Evolutionary conservation across 2,113 vertebrate species (phyloP), one percentile per base, ranked within the genome.

Genomic region (Tetrax tetrax): DNA sequence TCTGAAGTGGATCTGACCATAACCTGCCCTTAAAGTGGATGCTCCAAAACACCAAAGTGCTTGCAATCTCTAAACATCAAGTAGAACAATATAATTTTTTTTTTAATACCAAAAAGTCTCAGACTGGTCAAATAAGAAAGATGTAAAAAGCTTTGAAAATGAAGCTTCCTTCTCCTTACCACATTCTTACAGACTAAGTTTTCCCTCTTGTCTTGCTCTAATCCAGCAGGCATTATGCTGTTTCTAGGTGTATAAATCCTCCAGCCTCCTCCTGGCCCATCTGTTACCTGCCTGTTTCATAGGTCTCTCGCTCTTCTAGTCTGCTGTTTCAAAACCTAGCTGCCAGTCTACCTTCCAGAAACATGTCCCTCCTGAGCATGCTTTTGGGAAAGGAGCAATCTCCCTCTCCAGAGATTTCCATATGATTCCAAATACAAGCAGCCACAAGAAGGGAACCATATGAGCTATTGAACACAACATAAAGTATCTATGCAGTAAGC

Each of bases 31-130:
- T 59, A 35, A 95, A 89, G 25, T 6, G 23, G 68, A 45, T 28
- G 48, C 53, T 87, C 23, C 35, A 74, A 79, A 92, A 65, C 79
- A 88, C 24, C 59, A 74, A 92, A 90, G 45, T 41, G 19, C 22
- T 91, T 75, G 35, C n/a, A 93, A 23, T 72, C 45, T 69, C 74
- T 88, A 88, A 83, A 92, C 41, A 92, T 63, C n/a, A 89, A 76
- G 29, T 53, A 91, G 53, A 82, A 59, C 29, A 81, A 25, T 12
- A 8, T 37, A 23, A 23, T 2, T 29, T 33, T 60, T 38, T 38
- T 68, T 75, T 79, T 74, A 71, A 28, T 4, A 33, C 16, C 27
- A 77, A 7, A 51, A 90, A 64, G 17, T 69, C 35, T 76, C 48
- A 79, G 45, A 54, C 47, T 72, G 24, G 14, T 83, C 50, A 90